Evolutionary conservation across 2,888 invertebrate genomes (phyloP).

Genomic region (Lucinisca nassula): DNA sequence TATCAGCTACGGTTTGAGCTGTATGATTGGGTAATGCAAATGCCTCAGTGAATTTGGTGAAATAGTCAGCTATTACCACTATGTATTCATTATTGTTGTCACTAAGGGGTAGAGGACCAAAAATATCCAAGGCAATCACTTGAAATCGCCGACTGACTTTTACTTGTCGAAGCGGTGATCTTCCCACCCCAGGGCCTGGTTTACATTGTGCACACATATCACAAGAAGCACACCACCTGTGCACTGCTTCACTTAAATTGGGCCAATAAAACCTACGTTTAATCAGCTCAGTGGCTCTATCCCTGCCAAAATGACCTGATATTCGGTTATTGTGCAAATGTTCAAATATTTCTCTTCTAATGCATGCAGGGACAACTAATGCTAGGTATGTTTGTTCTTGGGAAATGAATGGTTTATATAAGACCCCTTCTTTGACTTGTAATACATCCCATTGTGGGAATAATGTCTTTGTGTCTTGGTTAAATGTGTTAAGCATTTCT

Average conservation of each 20-base stretch:
- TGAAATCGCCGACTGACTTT: background rate
- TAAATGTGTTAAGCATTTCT: background rate
- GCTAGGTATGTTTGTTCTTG: background rate
- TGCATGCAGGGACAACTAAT: background rate
- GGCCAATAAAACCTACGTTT: conserved; percentile 16
- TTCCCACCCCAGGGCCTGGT: conserved; percentile 1
- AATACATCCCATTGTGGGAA: background rate
- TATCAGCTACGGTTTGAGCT: conserved; percentile 57
- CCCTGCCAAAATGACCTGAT: conserved; percentile 1
- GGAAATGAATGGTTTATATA: background rate
- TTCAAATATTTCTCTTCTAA: background rate
- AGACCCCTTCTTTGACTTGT: background rate
- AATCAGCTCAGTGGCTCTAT: background rate
- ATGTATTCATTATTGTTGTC: conserved; percentile 26
- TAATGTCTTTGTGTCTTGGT: background rate
- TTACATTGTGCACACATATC: background rate
- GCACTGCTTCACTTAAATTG: background rate
- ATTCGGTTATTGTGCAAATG: background rate
- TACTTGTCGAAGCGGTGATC: background rate
- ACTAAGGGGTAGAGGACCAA: conserved; percentile 19
- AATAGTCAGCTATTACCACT: conserved; percentile 50
- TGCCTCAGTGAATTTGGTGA: conserved; percentile 57
- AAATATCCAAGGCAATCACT: background rate
- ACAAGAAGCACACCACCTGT: background rate
- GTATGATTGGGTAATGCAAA: conserved; percentile 50